phyloP scores from a whole-genome alignment of 2,888 invertebrate genomes.

The Xestia xanthographa region DNA sequence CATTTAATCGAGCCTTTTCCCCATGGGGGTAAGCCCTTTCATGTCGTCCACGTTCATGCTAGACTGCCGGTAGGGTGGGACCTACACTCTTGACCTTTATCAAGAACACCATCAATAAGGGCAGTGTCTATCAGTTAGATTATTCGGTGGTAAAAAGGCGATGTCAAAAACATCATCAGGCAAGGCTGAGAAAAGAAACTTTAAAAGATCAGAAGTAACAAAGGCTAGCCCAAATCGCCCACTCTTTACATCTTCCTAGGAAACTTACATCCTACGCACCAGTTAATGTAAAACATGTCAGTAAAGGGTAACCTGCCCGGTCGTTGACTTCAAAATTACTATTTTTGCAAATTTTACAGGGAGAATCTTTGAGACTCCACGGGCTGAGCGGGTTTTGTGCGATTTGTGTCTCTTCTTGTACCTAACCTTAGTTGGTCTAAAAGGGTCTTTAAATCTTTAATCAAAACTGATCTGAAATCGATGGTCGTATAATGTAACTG shows the following conservation, averaged over 20 bases:
- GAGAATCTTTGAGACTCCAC: not conserved
- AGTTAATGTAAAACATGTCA: not conserved
- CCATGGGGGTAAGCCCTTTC: not conserved
- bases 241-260: not conserved
- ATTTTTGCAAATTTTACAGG: not conserved
- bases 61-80: not conserved
- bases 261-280: not conserved
- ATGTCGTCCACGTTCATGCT: not conserved
- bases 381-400: not conserved
- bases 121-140: not conserved
- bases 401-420: not conserved
- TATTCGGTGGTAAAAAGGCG: not conserved
- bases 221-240: not conserved
- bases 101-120: not conserved
- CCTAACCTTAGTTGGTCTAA: not conserved
- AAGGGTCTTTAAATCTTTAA: not conserved
- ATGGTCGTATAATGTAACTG: not conserved
- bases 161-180: not conserved
- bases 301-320: not conserved
- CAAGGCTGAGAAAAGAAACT: not conserved
- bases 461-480: no score
- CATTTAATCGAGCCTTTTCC: not conserved
- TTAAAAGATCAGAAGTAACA: constrained; percentile 3
- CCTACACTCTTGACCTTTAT: not conserved
- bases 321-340: not conserved